A percentile compares a stretch with the other conserved stretches of the same genome.
Evolutionary conservation across 2,113 vertebrate genomes (phyloP).

Genomic region (Oryzias curvinotus): DNA sequence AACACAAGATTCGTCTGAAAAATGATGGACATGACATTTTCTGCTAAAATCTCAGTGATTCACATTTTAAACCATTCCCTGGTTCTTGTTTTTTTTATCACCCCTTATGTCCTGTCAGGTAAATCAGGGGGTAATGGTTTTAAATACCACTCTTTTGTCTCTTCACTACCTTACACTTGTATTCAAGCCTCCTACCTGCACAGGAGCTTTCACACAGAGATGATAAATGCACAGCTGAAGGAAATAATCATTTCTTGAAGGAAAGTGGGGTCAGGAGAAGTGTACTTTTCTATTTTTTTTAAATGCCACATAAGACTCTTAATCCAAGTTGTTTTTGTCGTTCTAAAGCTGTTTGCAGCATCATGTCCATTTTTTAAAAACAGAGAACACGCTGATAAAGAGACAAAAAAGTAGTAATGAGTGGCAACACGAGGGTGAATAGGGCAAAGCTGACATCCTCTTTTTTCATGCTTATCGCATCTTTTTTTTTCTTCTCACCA

Average conservation of each 20-base stretch:
- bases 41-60: constrained; percentile 23
- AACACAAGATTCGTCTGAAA: constrained; percentile 2
- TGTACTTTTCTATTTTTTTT: constrained; percentile 20
- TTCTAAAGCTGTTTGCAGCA: constrained; percentile 36
- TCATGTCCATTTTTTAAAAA: constrained; percentile 32
- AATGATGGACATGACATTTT: constrained; percentile 67
- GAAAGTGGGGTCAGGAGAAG: constrained; percentile 49
- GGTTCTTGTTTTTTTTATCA: constrained; percentile 35
- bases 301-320: constrained; percentile 52
- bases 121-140: constrained; percentile 60
- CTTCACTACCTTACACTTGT: not conserved
- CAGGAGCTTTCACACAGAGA: constrained; percentile 28
- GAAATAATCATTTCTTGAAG: constrained; percentile 33
- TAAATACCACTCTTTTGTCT: constrained; percentile 58
- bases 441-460: constrained; percentile 54
- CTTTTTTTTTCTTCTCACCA: constrained; percentile 56
- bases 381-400: constrained; percentile 28
- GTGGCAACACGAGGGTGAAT: constrained; percentile 42
- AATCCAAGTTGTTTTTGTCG: constrained; percentile 23
- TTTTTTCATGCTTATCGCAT: constrained; percentile 56
- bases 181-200: constrained; percentile 1
- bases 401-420: constrained; percentile 19
- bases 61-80: constrained; percentile 28
- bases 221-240: constrained; percentile 29
- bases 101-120: constrained; percentile 35